Percentiles rank a stretch among this genome's conserved stretches.
These are phyloP conservation scores for Patella depressa DNA, from an alignment of 2,888 invertebrate species.

Conservation along the genomic window DNA sequence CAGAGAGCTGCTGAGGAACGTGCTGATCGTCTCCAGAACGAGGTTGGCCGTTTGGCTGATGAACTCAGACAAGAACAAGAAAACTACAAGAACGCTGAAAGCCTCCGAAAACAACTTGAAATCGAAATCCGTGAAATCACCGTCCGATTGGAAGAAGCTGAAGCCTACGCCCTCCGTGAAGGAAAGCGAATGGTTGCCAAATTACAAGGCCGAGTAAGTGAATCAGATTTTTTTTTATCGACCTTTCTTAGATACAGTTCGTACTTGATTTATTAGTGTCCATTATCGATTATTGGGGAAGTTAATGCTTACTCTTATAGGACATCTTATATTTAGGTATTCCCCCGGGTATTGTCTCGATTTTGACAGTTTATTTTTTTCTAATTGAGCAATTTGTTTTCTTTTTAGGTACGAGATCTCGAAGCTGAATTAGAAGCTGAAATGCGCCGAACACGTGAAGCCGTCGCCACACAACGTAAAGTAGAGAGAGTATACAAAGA, in stretches of 20 bases:
- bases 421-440: conserved; percentile 70
- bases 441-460: conserved; percentile 67
- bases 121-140: conserved; percentile 71
- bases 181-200: conserved; percentile 71
- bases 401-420: conserved; percentile 67
- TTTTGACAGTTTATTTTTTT: background rate
- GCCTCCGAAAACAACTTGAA: conserved; percentile 71
- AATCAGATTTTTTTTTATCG: no score
- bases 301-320: no score
- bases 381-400: background rate
- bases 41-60: conserved; percentile 67
- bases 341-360: background rate
- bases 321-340: background rate
- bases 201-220: conserved; percentile 67
- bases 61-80: conserved; percentile 71
- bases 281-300: no score
- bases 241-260: no score
- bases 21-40: conserved; percentile 64
- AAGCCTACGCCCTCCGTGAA: conserved; percentile 70
- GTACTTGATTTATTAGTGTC: no score
- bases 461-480: conserved; percentile 64
- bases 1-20: conserved; percentile 66
- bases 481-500: conserved; percentile 67
- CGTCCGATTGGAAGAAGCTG: conserved; percentile 70
- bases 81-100: conserved; percentile 72